Evolutionary conservation across 2,113 vertebrate species (phyloP).

Genomic region (Nibea albiflora): DNA sequence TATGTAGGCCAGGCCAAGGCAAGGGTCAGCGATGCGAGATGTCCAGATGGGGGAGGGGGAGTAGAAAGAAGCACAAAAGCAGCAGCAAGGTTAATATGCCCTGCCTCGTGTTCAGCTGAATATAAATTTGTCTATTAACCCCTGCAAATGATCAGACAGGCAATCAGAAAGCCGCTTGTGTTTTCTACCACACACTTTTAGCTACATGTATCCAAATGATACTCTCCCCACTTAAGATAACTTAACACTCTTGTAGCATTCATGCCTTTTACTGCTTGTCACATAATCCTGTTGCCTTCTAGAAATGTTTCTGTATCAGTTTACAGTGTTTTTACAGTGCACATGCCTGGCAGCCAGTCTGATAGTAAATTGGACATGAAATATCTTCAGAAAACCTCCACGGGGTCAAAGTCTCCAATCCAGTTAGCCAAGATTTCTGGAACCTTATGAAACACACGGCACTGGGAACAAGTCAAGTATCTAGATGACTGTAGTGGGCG

Average conservation of each 20-base stretch:
- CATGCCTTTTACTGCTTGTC: background rate
- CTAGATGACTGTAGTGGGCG: slow-evolving; percentile 2
- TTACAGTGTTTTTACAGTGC: background rate
- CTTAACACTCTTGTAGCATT: background rate
- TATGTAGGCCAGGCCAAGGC: slow-evolving; percentile 52
- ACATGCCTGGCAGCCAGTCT: slow-evolving; percentile 10
- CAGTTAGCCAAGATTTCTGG: slow-evolving; percentile 28
- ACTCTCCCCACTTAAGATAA: background rate
- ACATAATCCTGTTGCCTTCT: background rate
- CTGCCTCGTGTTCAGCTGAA: slow-evolving; percentile 7
- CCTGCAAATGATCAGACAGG: slow-evolving; percentile 6
- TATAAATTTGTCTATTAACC: slow-evolving; percentile 4
- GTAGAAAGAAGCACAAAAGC: slow-evolving; percentile 8
- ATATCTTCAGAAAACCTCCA: slow-evolving; percentile 16
- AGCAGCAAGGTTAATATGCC: slow-evolving; percentile 33
- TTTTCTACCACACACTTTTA: background rate
- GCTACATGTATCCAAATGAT: background rate
- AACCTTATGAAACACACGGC: slow-evolving; percentile 25
- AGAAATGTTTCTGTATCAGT: background rate
- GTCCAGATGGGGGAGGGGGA: slow-evolving; percentile 4
- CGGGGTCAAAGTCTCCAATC: slow-evolving; percentile 27
- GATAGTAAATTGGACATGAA: slow-evolving; percentile 33
- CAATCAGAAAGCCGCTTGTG: background rate
- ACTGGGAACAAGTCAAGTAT: slow-evolving; percentile 12
- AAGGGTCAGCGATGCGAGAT: slow-evolving; percentile 29